Conservation (phyloP, 2,888 invertebrate genomes). For the Drosophila merina region DNA sequence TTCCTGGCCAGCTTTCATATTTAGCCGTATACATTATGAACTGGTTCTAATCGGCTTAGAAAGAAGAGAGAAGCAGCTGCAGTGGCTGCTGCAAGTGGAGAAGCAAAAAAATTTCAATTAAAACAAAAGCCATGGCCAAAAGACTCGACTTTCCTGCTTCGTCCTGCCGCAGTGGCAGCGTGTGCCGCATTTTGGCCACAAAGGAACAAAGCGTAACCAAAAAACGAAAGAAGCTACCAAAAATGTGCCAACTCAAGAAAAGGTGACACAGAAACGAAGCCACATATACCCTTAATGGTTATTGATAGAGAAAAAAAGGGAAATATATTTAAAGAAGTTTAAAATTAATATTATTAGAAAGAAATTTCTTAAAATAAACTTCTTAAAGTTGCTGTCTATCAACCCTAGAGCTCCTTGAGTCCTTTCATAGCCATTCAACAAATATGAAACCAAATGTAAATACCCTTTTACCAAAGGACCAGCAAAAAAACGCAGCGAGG, state of each 20-base stretch:
- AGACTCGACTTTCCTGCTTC: conserved; percentile 16
- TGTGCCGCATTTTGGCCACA: conserved; percentile 61
- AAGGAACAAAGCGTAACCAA: conserved; percentile 24
- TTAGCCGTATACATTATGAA: conserved; percentile 68
- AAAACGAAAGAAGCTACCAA: conserved; percentile 24
- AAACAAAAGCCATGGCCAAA: conserved; percentile 61
- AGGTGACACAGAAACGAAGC: conserved; percentile 17
- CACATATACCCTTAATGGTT: conserved; percentile 31
- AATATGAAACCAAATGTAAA: conserved; percentile 5
- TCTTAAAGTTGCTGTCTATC: neutral
- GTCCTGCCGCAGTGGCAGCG: neutral
- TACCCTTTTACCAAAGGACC: neutral
- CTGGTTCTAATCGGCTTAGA: conserved; percentile 68
- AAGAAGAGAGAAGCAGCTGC: conserved; percentile 27
- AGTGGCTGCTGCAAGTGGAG: conserved; percentile 21
- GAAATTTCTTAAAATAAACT: neutral
- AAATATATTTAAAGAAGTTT: neutral
- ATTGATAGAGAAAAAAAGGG: conserved; percentile 15
- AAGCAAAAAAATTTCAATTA: conserved; percentile 72
- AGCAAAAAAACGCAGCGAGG: neutral
- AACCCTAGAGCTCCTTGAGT: no score
- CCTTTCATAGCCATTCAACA: neutral
- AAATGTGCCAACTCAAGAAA: conserved; percentile 30
- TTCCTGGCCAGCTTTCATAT: conserved; percentile 47
- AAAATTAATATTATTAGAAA: no score